Base-by-base conservation (phyloP, 2,113 vertebrate genomes). In the Anoplopoma fimbria region DNA sequence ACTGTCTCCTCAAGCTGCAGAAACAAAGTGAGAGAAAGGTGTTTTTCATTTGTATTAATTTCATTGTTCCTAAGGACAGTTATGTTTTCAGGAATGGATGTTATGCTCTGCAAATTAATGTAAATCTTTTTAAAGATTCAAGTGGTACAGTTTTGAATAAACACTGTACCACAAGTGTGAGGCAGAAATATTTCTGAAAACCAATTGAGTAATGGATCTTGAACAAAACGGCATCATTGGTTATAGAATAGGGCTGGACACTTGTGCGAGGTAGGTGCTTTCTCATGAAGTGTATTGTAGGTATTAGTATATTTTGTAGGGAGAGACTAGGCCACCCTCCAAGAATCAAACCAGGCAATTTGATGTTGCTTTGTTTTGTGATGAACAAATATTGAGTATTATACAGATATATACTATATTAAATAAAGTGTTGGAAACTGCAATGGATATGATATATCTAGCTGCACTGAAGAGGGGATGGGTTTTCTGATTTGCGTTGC, bases 401-500 rank as follows among this genome's bases (percentile, higher is more conserved):
- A 36, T 60, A 47, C 2, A 51, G 23, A 45, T 2, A 53, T 53
- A 64, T 61, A 68, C 29, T 67, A 15, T n/a, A n/a, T n/a, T n/a
- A n/a, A n/a, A n/a, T n/a, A 17, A 51, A 49, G 23, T 71, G 27
- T 36, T 70, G 40, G 25, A 85, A 60, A 82, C 23, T 58, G 25
- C 27, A 34, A 64, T 63, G n/a, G 9, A 62, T 58, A 72, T 29
- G 33, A 47, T 71, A 38, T 49, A 84, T 58, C 47, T 57, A 81
- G 79, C 71, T 68, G 63, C 36, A 40, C 67, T 81, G 78, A 81
- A 61, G 60, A 79, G 83, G 68, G 65, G 62, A 85, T 81, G 86
- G 83, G 64, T 84, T 92, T n/a, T 93, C 73, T 86, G 75, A 61
- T 89, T 92, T 89, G 81, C 84, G 77, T 80, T 80, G 69, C 76